Conservation (phyloP, 2,888 invertebrate species). For the Pollenia angustigena region DNA sequence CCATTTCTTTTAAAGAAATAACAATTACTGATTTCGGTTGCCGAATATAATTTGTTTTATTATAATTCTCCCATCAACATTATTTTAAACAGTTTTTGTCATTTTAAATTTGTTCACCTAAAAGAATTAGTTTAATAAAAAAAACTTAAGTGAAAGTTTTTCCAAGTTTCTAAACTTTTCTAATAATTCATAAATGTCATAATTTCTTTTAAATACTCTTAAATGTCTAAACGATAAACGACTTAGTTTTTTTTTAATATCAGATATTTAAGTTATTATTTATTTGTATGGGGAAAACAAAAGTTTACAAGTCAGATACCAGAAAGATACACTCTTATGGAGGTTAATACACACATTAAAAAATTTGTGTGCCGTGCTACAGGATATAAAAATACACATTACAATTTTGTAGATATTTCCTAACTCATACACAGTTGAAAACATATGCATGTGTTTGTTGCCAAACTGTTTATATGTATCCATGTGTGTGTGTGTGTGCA, state of each 20-base stretch:
- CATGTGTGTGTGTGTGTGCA: slow-evolving; percentile 23
- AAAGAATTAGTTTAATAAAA: background rate
- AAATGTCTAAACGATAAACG: slow-evolving; percentile 11
- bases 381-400: no score
- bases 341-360: no score
- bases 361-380: no score
- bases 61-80: no score
- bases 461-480: background rate
- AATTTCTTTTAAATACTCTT: slow-evolving; percentile 13
- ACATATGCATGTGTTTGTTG: background rate
- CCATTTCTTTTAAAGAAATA: no score
- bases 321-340: no score
- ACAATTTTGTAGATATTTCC: no score
- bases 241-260: slow-evolving; percentile 20
- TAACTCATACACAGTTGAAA: no score
- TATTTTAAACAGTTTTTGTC: background rate
- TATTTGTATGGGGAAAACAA: background rate
- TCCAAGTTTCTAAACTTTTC: slow-evolving; percentile 11
- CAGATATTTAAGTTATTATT: slow-evolving; percentile 1
- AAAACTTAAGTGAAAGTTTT: background rate
- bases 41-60: no score
- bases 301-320: slow-evolving; percentile 16
- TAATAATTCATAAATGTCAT: slow-evolving; percentile 31
- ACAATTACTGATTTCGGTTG: no score
- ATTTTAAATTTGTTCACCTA: background rate